phyloP scores from a whole-genome alignment of 2,797 vertebrate genomes.

The Phalloptychus januarius region DNA sequence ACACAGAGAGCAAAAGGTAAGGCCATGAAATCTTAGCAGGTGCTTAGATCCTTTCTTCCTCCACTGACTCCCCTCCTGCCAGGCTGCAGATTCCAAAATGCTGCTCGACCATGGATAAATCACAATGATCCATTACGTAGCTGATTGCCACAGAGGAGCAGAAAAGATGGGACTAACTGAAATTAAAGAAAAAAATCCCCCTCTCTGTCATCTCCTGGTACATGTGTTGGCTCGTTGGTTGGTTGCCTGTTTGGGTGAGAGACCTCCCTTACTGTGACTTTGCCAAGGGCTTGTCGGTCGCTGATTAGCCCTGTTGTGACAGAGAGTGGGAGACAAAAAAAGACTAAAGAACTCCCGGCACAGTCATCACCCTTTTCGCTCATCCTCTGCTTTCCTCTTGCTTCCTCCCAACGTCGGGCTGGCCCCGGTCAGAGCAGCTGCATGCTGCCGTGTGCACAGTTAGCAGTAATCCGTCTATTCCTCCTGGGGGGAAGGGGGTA shows the following conservation, averaged over 20 bases:
- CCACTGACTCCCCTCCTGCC: conserved; percentile 81
- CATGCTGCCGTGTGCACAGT: conserved; percentile 84
- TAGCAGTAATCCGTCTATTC: conserved; percentile 89
- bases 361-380: conserved; percentile 77
- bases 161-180: conserved; percentile 53
- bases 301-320: conserved; percentile 82
- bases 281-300: conserved; percentile 77
- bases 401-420: conserved; percentile 75
- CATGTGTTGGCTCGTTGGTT: conserved; percentile 66
- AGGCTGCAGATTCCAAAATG: conserved; percentile 84
- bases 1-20: conserved; percentile 80
- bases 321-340: conserved; percentile 81
- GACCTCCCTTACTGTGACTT: conserved; percentile 81
- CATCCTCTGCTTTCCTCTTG: conserved; percentile 74
- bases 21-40: conserved; percentile 88
- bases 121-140: conserved; percentile 81
- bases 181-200: conserved; percentile 65
- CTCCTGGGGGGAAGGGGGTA: conserved; percentile 77
- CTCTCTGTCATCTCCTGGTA: conserved; percentile 66
- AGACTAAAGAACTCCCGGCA: conserved; percentile 82
- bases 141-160: conserved; percentile 54
- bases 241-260: conserved; percentile 64
- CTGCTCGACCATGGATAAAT: conserved; percentile 75
- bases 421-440: conserved; percentile 85
- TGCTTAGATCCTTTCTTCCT: conserved; percentile 83